Percentiles rank a stretch among this genome's conserved stretches.
These are phyloP conservation scores for Drosophila aldrichi DNA, from an alignment of 2,888 invertebrate species.

Conservation along the genomic window DNA sequence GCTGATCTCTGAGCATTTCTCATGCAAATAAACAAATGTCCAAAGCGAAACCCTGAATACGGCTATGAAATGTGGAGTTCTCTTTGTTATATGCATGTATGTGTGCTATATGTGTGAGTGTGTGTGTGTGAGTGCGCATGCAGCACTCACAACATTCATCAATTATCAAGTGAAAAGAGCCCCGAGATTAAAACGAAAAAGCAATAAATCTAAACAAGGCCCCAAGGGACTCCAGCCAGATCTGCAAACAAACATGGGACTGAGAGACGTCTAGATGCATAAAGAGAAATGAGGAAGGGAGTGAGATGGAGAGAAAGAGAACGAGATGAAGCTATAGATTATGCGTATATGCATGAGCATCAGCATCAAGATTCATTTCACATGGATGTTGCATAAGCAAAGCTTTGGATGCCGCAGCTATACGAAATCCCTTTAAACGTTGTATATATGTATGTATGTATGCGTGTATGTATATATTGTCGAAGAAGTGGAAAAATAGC, in stretches of 20 bases:
- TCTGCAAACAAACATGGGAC: slow-evolving; percentile 32
- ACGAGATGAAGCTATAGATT: slow-evolving; percentile 18
- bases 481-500: slow-evolving; percentile 7
- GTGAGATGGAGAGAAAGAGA: neutral
- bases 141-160: slow-evolving; percentile 68
- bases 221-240: slow-evolving; percentile 44
- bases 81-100: slow-evolving; percentile 5
- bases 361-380: slow-evolving; percentile 32
- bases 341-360: slow-evolving; percentile 33
- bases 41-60: slow-evolving; percentile 20
- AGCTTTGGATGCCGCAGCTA: slow-evolving; percentile 14
- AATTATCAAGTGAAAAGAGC: slow-evolving; percentile 72
- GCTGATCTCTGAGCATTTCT: slow-evolving; percentile 39
- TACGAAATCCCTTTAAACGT: neutral
- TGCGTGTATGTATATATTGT: neutral
- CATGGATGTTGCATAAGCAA: slow-evolving; percentile 46
- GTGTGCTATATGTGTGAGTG: slow-evolving; percentile 10
- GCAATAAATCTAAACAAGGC: slow-evolving; percentile 75
- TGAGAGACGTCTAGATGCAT: slow-evolving; percentile 8
- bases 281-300: neutral
- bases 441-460: no score
- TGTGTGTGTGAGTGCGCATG: slow-evolving; percentile 12
- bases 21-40: slow-evolving; percentile 45
- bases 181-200: slow-evolving; percentile 38
- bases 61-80: slow-evolving; percentile 2